These are phyloP conservation scores for Ptychochromis oligacanthus DNA, from an alignment of 2,113 vertebrate species.

Conservation along the genomic window DNA sequence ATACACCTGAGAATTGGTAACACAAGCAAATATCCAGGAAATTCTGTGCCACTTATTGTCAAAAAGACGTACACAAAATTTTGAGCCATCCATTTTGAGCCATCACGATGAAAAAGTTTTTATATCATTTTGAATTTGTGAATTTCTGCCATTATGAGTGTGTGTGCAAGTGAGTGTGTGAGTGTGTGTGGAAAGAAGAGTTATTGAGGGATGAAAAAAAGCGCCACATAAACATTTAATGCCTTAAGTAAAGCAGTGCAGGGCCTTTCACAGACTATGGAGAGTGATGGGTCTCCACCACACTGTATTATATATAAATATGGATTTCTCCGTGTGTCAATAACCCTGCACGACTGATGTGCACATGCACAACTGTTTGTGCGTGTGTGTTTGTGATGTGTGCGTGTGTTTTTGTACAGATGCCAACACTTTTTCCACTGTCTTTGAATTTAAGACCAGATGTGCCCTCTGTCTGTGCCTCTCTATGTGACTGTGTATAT, in stretches of 20 bases:
- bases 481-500: background rate
- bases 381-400: background rate
- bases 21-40: background rate
- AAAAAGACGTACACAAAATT: slow-evolving; percentile 6
- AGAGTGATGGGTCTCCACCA: slow-evolving; percentile 68
- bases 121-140: background rate
- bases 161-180: background rate
- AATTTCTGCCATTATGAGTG: slow-evolving; percentile 14
- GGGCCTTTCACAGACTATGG: slow-evolving; percentile 61
- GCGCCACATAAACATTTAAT: slow-evolving; percentile 78
- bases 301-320: slow-evolving; percentile 79
- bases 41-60: background rate
- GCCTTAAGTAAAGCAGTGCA: slow-evolving; percentile 72
- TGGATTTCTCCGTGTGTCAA: slow-evolving; percentile 73
- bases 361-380: slow-evolving; percentile 24
- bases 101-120: background rate
- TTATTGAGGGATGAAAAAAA: slow-evolving; percentile 63
- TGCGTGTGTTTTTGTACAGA: slow-evolving; percentile 27
- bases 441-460: slow-evolving; percentile 26
- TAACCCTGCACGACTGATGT: slow-evolving; percentile 51
- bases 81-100: background rate
- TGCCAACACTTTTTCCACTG: slow-evolving; percentile 7
- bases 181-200: slow-evolving; percentile 9
- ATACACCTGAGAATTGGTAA: background rate
- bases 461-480: background rate